phyloP scores from a whole-genome alignment of 1,140 invertebrate species.

The Lycorma delicatula region DNA sequence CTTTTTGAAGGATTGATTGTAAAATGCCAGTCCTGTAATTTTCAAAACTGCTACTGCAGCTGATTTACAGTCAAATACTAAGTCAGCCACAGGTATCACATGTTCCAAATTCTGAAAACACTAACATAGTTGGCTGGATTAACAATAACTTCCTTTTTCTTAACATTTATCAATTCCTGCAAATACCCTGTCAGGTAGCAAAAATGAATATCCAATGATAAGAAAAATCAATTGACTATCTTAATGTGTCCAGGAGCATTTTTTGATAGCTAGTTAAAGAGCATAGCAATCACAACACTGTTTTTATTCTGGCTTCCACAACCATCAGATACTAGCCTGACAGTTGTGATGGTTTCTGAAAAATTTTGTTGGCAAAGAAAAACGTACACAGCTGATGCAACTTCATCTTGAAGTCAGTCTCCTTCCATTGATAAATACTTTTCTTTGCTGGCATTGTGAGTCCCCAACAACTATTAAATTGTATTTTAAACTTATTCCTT shows the following conservation, averaged over 20 bases:
- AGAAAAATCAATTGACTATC: slow-evolving; percentile 16
- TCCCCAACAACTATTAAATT: too few species aligned
- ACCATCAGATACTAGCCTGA: slow-evolving; percentile 30
- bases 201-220: slow-evolving; percentile 30
- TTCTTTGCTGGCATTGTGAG: too few species aligned
- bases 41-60: background rate
- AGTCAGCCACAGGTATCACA: background rate
- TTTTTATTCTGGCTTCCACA: slow-evolving; percentile 35
- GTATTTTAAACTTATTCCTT: too few species aligned
- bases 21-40: background rate
- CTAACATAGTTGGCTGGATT: slow-evolving; percentile 12
- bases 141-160: slow-evolving; percentile 24
- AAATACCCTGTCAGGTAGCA: slow-evolving; percentile 33
- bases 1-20: background rate
- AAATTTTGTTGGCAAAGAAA: slow-evolving; percentile 23
- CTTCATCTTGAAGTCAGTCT: slow-evolving; percentile 32
- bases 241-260: slow-evolving; percentile 6
- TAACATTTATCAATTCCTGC: slow-evolving; percentile 29
- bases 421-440: slow-evolving; percentile 33
- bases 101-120: slow-evolving; percentile 3
- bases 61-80: background rate
- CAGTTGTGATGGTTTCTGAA: slow-evolving; percentile 13
- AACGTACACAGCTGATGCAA: slow-evolving; percentile 30
- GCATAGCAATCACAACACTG: slow-evolving; percentile 3
- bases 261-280: background rate